Percentiles rank a stretch among this genome's conserved stretches.
phyloP scores from a whole-genome alignment of 2,888 invertebrate species.

The Sinohyriopsis cumingii region DNA sequence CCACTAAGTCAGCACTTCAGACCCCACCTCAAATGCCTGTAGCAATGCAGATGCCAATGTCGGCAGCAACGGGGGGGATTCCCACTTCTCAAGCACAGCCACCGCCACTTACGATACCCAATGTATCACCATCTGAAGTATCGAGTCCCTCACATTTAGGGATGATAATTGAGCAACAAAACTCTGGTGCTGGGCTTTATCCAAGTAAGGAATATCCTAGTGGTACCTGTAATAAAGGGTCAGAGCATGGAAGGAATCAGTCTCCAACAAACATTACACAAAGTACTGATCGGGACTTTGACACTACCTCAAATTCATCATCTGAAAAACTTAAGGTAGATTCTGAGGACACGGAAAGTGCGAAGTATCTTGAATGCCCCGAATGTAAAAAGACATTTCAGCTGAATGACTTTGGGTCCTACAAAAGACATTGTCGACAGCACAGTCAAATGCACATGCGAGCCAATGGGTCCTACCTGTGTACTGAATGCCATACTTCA shows the following conservation, averaged over 20 bases:
- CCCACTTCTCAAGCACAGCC: slow-evolving; percentile 1
- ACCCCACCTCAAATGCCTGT: slow-evolving; percentile 20
- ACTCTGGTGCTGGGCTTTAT: neutral
- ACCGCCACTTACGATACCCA: neutral
- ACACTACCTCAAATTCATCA: slow-evolving; percentile 6
- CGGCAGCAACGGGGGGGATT: slow-evolving; percentile 1
- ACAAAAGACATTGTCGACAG: slow-evolving; percentile 63
- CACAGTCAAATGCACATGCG: slow-evolving; percentile 50
- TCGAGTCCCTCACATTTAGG: too few species aligned
- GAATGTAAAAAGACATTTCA: slow-evolving; percentile 64
- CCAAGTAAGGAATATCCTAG: neutral
- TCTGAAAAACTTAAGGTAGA: slow-evolving; percentile 3
- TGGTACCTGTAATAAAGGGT: too few species aligned
- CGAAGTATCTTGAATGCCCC: slow-evolving; percentile 58
- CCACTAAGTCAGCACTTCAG: slow-evolving; percentile 57
- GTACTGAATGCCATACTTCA: slow-evolving; percentile 48
- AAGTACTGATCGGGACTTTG: neutral
- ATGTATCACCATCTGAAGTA: neutral
- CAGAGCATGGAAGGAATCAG: too few species aligned
- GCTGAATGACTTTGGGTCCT: slow-evolving; percentile 66
- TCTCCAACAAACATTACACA: neutral
- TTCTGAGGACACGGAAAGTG: slow-evolving; percentile 35
- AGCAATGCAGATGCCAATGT: slow-evolving; percentile 4
- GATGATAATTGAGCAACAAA: too few species aligned
- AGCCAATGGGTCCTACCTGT: slow-evolving; percentile 45